Evolutionary conservation across 2,888 invertebrate genomes (phyloP).

Genomic region (Anthophora plumipes): DNA sequence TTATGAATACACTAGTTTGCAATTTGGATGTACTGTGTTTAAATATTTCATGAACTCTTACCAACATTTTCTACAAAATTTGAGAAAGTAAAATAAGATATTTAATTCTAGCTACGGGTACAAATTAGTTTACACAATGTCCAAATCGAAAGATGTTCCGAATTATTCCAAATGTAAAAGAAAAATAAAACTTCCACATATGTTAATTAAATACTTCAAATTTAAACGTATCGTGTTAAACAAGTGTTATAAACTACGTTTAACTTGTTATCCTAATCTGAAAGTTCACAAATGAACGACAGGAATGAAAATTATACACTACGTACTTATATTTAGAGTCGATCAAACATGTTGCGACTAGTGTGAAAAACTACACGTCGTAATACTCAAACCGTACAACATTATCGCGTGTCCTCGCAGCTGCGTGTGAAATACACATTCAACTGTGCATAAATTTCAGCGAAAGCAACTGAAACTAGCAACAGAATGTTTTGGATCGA

Average conservation of each 20-base stretch:
- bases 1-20: too few species aligned
- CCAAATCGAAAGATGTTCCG: too few species aligned
- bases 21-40: too few species aligned
- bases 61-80: too few species aligned
- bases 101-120: too few species aligned
- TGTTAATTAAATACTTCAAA: neutral
- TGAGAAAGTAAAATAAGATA: too few species aligned
- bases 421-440: slow-evolving; percentile 37
- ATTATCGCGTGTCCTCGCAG: slow-evolving; percentile 25
- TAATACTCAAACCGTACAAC: neutral
- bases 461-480: neutral
- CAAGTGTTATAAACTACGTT: neutral
- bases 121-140: neutral
- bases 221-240: neutral
- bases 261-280: neutral
- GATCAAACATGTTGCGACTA: neutral
- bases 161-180: too few species aligned
- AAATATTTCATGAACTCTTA: too few species aligned
- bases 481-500: slow-evolving; percentile 5
- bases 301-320: neutral
- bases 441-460: slow-evolving; percentile 25
- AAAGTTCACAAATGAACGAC: neutral
- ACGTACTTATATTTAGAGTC: neutral
- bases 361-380: neutral
- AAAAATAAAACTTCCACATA: neutral